phyloP scores from a whole-genome alignment of 2,113 vertebrate genomes.

The rabbit (Oryctolagus cuniculus) region DNA sequence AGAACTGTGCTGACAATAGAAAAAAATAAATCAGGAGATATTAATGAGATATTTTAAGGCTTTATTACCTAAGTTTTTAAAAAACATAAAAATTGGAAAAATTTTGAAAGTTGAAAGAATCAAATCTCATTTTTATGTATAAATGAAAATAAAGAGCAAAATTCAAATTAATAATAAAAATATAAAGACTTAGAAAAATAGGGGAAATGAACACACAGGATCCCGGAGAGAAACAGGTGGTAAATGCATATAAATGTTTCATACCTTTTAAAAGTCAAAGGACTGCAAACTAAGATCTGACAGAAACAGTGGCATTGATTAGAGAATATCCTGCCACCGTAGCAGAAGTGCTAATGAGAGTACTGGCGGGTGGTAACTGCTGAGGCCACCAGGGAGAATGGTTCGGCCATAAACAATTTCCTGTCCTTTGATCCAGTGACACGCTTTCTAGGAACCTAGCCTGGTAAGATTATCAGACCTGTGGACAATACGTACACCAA shows the following conservation, averaged over 20 bases:
- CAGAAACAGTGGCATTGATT: neutral
- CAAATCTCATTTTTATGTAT: conserved; percentile 22
- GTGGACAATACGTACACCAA: neutral
- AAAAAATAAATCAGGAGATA: conserved; percentile 31
- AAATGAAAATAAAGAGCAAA: conserved; percentile 56
- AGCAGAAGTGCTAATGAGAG: conserved; percentile 4
- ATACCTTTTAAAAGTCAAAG: conserved; percentile 15
- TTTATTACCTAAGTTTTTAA: neutral
- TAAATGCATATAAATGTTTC: conserved; percentile 17
- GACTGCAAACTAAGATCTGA: neutral
- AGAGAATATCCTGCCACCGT: neutral
- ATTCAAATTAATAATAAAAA: conserved; percentile 40
- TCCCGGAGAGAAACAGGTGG: neutral
- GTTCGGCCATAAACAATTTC: neutral
- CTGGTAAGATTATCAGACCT: conserved; percentile 43
- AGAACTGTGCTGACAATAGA: conserved; percentile 54
- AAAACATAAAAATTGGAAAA: conserved; percentile 1
- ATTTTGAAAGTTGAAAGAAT: conserved; percentile 28
- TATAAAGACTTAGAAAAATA: conserved; percentile 7
- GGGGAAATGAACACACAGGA: neutral
- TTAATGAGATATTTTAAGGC: conserved; percentile 19
- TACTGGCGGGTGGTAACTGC: neutral
- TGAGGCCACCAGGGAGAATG: neutral
- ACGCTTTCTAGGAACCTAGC: neutral
- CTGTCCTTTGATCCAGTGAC: conserved; percentile 23